Base-by-base conservation (phyloP, 2,888 invertebrate genomes). In the Ectemnius lituratus region DNA sequence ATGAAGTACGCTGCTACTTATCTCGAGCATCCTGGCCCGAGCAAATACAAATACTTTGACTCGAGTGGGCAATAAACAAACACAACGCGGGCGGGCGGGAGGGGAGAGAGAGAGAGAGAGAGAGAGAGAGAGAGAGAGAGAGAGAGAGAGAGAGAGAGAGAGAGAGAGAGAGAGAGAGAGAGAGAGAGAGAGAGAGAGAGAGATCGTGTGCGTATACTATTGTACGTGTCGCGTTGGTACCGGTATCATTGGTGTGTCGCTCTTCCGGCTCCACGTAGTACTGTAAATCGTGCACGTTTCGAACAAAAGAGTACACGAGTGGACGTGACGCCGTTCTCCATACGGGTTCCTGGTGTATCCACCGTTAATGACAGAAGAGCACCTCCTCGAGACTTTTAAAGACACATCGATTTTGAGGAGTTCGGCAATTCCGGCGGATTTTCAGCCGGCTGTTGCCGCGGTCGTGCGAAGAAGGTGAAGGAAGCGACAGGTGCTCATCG, bases 321-420 rank as follows among this genome's bases (percentile, higher is more conserved):
- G 73, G 37, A 60, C 63, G 66, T 45, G 68, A 23, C 45, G 57
- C 49, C 62, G 66, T 27, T 52, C 14, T 60, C 18, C 8, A 82
- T 82, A 72, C 79, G 79, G 72, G 76, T 79, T 73, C 69, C 67
- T 72, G 65, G 62, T 77, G 67, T 47, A 28, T 49, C 61, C 20
- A 37, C 61, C 56, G 52, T 69, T 62, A 47, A 20, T 37, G 58
- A 27, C 45, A 18, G 20, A 0, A 4, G 20, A 0, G 4, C 16
- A 14, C 8, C 52, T 52, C 16, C 52, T 5, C 52, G 16, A 52
- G 16, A 52, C 52, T 16, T 52, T 14, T 52, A 14, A 16, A 14
- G 6, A 52, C 16, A 6, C n/a, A 52, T 52, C 52, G 52, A 52
- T 52, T 52, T 37, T 4, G 8, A 16, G 6, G 4, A 5, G 52